Conservation (phyloP, 2,113 vertebrate genomes). For the Brachyistius frenatus region DNA sequence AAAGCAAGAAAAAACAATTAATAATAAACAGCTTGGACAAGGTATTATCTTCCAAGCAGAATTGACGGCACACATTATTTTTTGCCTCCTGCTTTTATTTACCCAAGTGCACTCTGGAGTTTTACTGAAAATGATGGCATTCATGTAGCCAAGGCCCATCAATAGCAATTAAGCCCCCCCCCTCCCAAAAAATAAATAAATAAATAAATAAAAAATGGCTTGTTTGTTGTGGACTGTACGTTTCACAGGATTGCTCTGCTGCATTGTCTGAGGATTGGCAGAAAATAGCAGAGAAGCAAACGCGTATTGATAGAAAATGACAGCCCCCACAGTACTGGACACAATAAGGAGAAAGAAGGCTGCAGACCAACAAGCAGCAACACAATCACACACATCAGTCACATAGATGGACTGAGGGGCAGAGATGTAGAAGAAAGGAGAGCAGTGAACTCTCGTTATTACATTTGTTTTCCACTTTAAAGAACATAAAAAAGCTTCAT, state of each 20-base stretch:
- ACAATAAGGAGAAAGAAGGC: slow-evolving; percentile 48
- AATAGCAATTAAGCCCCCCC: slow-evolving; percentile 67
- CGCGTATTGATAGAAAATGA: slow-evolving; percentile 49
- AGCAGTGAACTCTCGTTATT: neutral
- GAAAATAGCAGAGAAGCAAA: slow-evolving; percentile 52
- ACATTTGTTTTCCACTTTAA: slow-evolving; percentile 2
- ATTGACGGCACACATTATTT: slow-evolving; percentile 23
- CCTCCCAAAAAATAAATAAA: too few relatives aligned
- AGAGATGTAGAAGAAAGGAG: neutral
- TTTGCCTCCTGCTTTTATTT: slow-evolving; percentile 39
- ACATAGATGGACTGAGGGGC: slow-evolving; percentile 8
- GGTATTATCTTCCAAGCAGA: slow-evolving; percentile 26
- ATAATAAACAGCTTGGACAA: slow-evolving; percentile 4
- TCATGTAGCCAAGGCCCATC: slow-evolving; percentile 43
- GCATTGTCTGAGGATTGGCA: slow-evolving; percentile 52
- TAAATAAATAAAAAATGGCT: slow-evolving; percentile 8
- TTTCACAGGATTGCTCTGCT: slow-evolving; percentile 45
- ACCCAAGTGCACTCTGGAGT: slow-evolving; percentile 25
- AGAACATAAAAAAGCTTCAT: neutral
- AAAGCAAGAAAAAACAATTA: slow-evolving; percentile 28
- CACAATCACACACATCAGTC: slow-evolving; percentile 52
- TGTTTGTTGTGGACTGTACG: slow-evolving; percentile 42
- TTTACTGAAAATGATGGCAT: slow-evolving; percentile 45
- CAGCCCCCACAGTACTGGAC: slow-evolving; percentile 32
- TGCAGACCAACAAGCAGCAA: slow-evolving; percentile 35